These are phyloP conservation scores for Heliconius ismenius DNA, from an alignment of 2,888 invertebrate genomes.

Conservation along the genomic window DNA sequence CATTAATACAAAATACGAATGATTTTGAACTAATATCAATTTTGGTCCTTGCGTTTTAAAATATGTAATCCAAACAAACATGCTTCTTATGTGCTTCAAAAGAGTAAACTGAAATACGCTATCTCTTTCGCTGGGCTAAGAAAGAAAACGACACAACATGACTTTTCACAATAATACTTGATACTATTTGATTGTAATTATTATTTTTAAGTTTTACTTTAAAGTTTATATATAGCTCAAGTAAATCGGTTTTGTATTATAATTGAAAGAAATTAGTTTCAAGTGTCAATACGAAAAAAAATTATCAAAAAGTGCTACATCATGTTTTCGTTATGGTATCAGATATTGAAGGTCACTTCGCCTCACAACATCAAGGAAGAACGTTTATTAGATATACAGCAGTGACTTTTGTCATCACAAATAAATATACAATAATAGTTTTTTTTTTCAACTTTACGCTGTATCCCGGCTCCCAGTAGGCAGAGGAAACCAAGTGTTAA, in stretches of 20 bases:
- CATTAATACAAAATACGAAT: no score
- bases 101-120: background rate
- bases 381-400: background rate
- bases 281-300: background rate
- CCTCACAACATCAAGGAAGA: background rate
- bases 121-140: conserved; percentile 5
- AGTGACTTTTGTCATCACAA: background rate
- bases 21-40: background rate
- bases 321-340: background rate
- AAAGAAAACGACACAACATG: background rate
- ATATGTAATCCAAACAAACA: background rate
- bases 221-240: background rate
- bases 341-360: background rate
- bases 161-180: no score
- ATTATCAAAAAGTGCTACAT: background rate
- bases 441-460: background rate
- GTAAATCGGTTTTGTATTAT: background rate
- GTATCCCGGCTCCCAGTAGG: no score
- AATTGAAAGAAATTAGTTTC: background rate
- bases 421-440: background rate
- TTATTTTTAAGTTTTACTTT: background rate
- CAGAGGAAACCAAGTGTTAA: no score
- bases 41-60: background rate
- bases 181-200: background rate
- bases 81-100: background rate